Evolutionary conservation across 1,140 invertebrate species (phyloP), one percentile per base, ranked within the genome.

Genomic region (Habropoda laboriosa): DNA sequence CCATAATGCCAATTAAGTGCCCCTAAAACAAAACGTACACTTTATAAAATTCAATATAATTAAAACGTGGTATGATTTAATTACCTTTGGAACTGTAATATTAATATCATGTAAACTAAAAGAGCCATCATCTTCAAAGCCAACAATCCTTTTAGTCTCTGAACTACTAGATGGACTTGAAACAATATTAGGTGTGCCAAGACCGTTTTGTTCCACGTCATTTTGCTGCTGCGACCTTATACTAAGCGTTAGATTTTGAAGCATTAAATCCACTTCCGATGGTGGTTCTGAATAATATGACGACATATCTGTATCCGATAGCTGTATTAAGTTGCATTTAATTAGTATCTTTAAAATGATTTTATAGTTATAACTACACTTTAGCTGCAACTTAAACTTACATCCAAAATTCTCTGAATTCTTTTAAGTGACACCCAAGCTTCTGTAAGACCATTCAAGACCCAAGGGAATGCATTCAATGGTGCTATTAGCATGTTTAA

Each of bases 391-490:
- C 10, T 57, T 73, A 67, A 38, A 90, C 91, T 93, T 92, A 97
- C 96, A 90, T 96, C 92, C 55, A 97, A 87, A 8, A 98, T 93
- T 87, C 94, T 94, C 88, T 97, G 96, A 74, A 99, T 95, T 87
- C 98, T 94, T 90, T 96, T 96, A 5, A 98, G 89, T 0, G 97
- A 98, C 0, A 98, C 96, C 96, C 96, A 98, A 0, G 98, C 97
- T 93, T 99, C 98, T 24, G 98, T 96, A 2, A 99, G 92, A 0
- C 98, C 99, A 94, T 99, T 99, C 1, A 99, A 92, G 5, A 99
- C 98, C 99, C 99, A 99, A 3, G 99, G 99, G 92, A 99, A 99
- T 0, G 98, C 97, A 94, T 99, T 99, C 55, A 99, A 93, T 2
- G 99, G 99, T 53, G 95, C 95, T 81, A 99, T 99, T 35, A 99